Conservation (phyloP, 2,888 invertebrate species). For the Agonopterix alstromeriana region DNA sequence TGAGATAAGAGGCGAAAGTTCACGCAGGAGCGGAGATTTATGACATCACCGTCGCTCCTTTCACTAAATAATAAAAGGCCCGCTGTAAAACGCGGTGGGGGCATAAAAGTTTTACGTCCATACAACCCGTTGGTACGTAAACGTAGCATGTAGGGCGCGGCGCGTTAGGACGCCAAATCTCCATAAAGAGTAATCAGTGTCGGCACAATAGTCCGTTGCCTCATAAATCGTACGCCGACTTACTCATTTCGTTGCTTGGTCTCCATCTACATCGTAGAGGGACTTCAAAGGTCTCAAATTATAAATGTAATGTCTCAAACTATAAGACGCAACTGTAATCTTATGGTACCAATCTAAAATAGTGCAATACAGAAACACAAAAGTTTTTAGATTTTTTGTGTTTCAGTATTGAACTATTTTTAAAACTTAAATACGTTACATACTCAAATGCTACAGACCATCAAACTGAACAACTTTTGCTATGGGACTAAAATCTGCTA, state of each 20-base stretch:
- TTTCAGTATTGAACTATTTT: no score
- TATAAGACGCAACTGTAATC: no score
- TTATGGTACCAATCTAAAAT: no score
- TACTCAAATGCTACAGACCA: no score
- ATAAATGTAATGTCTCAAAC: no score
- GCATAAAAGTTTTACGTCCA: constrained; percentile 75
- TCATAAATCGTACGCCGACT: constrained; percentile 57
- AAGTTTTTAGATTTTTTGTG: no score
- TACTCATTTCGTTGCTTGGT: constrained; percentile 35
- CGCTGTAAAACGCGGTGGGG: constrained; percentile 71
- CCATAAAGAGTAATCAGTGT: constrained; percentile 71
- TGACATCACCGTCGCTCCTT: constrained; percentile 74
- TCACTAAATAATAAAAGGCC: constrained; percentile 76
- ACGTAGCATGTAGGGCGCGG: constrained; percentile 38
- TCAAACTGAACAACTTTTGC: no score
- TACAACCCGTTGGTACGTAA: constrained; percentile 70
- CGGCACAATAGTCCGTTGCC: constrained; percentile 53
- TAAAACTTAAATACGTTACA: no score
- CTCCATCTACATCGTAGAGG: constrained; percentile 3
- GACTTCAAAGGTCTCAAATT: constrained; percentile 10
- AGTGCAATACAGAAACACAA: no score
- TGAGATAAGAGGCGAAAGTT: constrained; percentile 76
- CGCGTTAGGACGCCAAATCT: constrained; percentile 60
- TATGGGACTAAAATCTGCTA: no score
- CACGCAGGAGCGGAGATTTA: constrained; percentile 76